Base-by-base conservation (phyloP, 2,888 invertebrate genomes). In the Netelia virgata region DNA sequence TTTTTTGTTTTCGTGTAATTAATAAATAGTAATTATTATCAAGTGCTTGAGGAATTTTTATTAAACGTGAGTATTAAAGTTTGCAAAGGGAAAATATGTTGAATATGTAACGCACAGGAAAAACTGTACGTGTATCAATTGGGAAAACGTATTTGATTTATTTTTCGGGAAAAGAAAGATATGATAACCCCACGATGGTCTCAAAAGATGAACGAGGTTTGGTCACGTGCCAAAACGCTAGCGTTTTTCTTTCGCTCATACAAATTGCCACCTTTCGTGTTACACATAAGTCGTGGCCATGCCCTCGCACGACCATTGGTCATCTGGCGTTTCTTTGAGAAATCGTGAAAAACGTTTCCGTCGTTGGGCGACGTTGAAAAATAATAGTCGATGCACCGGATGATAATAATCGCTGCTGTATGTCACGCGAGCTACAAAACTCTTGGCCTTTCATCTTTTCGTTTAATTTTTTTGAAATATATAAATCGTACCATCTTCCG, bases 261-360 rank as follows among this genome's bases (percentile, higher is more conserved):
- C 79, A 82, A 86, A 86, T 86, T 76, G 86, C 82, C 76, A 84
- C 81, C 81, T 81, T 69, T 43, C 41, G 16, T 50, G n/a, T 53
- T 53, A 61, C 36, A 16, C 55, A 57, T 66, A 66, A 16, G 47
- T 50, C 11, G 53, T 11, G 64, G 23, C 28, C 64, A 61, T 70
- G 36, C 43, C 61, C 18, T 43, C 57, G 55, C 53, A 28, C 66
- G 61, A 47, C 61, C 47, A n/a, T 36, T 57, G 47, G 57, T 59
- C 63, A 59, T 43, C 36, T 55, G 57, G 53, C 66, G 16, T 70
- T 64, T 55, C 18, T 18, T 18, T 20, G 61, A 79, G 47, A 73
- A 80, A 73, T n/a, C n/a, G 36, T 76, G 68, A 47, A 69, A 53
- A 80, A 72, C 68, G 66, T 43, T 66, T 43, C 50, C 68, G 20